Evolutionary conservation across 1,140 invertebrate species (phyloP), one percentile per base, ranked within the genome.

Genomic region (Pemphigus obesinymphae): DNA sequence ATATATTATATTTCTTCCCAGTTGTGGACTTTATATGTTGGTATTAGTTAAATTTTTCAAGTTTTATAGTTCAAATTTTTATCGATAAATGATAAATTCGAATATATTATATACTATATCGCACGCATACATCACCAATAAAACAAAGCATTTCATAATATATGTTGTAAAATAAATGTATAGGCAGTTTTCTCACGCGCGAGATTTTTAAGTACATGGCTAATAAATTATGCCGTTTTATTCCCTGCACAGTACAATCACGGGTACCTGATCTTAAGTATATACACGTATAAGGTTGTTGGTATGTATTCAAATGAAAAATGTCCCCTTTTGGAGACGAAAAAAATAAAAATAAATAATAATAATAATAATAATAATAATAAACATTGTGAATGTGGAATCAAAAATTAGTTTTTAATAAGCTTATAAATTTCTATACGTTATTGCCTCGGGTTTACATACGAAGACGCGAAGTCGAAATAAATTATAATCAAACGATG

Each of bases 381-480:
- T 45, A 45, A 70, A 70, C 68, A 37, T n/a, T 2, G 68, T 29
- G 13, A 48, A 48, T 48, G 31, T 15, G 15, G 68, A 70, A 70
- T 70, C 40, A 20, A 63, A 80, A 80, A 80, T 80, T 55, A 61
- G 76, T 80, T 80, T 80, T 78, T 78, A 78, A 78, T 78, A 78
- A 61, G 76, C 37, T 55, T 37, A 80, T 80, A 80, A 80, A 80
- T 80, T 80, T 80, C 53, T 29, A 11, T n/a, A 31, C 37, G 37
- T 80, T 80, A 78, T 78, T 78, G 53, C 75, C 17, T 43, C 37
- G 13, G 53, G 31, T 55, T 20, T 15, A 13, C 23, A n/a, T 2
- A 10, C 73, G 20, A 29, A 43, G 76, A 43, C 31, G 61, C 31
- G 61, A 20, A 29, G 37, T 29, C 37, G 76, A 80, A n/a, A 80